Evolutionary conservation across 1,140 invertebrate genomes (phyloP).

Genomic region (Leptonema lineaticorne): DNA sequence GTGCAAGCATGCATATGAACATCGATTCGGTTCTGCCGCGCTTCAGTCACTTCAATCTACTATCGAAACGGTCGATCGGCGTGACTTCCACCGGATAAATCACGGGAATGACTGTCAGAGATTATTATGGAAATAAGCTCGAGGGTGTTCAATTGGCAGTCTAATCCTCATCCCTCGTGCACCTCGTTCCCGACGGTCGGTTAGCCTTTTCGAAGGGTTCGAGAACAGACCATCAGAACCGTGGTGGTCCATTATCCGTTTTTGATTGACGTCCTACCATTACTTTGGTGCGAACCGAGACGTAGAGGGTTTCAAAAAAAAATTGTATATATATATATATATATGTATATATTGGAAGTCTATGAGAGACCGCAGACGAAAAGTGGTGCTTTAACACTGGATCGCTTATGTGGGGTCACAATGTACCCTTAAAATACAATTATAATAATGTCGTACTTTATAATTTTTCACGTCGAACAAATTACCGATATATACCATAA

Average conservation of each 20-base stretch:
- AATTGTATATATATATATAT: too few species aligned
- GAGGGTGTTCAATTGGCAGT: conserved; percentile 4
- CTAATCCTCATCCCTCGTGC: too few species aligned
- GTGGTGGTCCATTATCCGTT: conserved; percentile 21
- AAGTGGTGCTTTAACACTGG: too few species aligned
- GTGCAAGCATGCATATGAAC: background rate
- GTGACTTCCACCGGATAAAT: conserved; percentile 11
- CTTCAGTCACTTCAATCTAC: background rate
- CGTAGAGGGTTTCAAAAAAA: too few species aligned
- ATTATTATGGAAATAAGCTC: conserved; percentile 6
- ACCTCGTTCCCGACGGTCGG: too few species aligned
- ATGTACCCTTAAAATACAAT: too few species aligned
- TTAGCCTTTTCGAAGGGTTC: conserved; percentile 13
- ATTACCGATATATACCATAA: too few species aligned
- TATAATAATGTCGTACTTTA: too few species aligned
- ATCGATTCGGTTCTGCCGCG: background rate
- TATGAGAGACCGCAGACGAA: too few species aligned
- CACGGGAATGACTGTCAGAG: conserved; percentile 9
- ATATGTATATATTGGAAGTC: too few species aligned
- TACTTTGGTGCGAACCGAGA: background rate
- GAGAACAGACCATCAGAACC: conserved; percentile 14
- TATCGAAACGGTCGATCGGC: background rate
- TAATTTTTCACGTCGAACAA: too few species aligned
- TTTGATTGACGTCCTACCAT: conserved; percentile 24
- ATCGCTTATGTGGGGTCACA: too few species aligned